Evolutionary conservation across 2,888 invertebrate species (phyloP), one percentile per base, ranked within the genome.

Genomic region (Ommatoiulus sabulosus): DNA sequence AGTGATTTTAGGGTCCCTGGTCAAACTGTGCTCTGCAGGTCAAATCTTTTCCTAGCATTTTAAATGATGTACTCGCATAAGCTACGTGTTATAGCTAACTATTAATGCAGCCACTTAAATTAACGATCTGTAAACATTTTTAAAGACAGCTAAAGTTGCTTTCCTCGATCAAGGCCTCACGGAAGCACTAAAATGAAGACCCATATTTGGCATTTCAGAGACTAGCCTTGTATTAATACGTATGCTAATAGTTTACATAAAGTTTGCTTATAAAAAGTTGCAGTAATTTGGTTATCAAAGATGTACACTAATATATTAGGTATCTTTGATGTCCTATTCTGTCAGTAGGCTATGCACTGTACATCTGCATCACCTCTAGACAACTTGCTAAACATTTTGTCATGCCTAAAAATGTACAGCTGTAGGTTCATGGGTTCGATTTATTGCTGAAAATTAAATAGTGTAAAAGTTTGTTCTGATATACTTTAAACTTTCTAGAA

Each of bases 161-260:
- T 35, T 80, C 80, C 80, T 80, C 35, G 80, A 4, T 10, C 12
- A 80, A 80, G 80, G 80, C 35, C 80, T 80, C 80, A 12, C 24
- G 80, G 80, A 80, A 80, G 35, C 35, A 12, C 35, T 35, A 12
- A 24, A 35, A 15, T 7, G 3, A 72, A 24, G 24, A 6, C 80
- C 80, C 80, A 35, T 80, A 80, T 80, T 80, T 80, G 80, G 80
- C 35, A 80, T 80, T 35, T 80, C 12, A 80, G 15, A 15, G 80
- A 80, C 35, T 35, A 80, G 10, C 80, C 80, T 35, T 80, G 24
- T 35, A 35, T 80, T 35, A 15, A 12, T 80, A 12, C 12, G 12
- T 35, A 35, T 35, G 3, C 12, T 57, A 5, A 57, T 57, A 5
- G 17, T 57, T 57, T 57, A 12, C 10, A 10, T 80, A 4, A 35